These are phyloP conservation scores for Oasisia sp. DNA, from an alignment of 2,888 invertebrate genomes.

Conservation along the genomic window DNA sequence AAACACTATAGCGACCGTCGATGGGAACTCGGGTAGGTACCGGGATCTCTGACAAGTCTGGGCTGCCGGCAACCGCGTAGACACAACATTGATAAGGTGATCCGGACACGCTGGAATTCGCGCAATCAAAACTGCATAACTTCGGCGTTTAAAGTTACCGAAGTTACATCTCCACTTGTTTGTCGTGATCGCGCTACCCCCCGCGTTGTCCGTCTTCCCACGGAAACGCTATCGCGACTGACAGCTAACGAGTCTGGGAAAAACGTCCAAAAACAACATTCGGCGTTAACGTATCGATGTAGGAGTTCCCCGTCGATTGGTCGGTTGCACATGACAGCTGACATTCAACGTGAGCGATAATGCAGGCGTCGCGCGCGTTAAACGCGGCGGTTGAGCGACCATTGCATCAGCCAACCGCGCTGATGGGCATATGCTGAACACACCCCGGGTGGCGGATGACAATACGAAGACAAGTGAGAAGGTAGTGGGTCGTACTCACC, in stretches of 20 bases:
- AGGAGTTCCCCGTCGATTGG: background rate
- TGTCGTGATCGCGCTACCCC: background rate
- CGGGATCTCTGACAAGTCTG: background rate
- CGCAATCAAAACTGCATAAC: background rate
- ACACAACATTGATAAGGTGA: slow-evolving; percentile 17
- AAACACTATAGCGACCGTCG: background rate
- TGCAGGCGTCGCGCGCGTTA: background rate
- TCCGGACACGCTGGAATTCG: background rate
- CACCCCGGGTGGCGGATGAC: background rate
- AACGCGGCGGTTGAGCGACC: background rate
- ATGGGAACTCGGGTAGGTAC: background rate
- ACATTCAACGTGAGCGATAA: background rate
- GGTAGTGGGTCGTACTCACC: background rate
- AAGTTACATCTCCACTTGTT: background rate
- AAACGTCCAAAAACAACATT: background rate
- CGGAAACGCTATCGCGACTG: background rate
- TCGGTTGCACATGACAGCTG: background rate
- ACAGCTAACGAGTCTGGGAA: background rate
- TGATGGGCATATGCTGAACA: background rate
- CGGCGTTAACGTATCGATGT: background rate
- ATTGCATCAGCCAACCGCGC: background rate
- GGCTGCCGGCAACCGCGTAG: background rate
- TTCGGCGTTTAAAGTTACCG: background rate
- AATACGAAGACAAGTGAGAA: background rate
- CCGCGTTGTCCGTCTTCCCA: background rate